phyloP scores from a whole-genome alignment of 2,113 vertebrate genomes.

The Cheilinus undulatus region DNA sequence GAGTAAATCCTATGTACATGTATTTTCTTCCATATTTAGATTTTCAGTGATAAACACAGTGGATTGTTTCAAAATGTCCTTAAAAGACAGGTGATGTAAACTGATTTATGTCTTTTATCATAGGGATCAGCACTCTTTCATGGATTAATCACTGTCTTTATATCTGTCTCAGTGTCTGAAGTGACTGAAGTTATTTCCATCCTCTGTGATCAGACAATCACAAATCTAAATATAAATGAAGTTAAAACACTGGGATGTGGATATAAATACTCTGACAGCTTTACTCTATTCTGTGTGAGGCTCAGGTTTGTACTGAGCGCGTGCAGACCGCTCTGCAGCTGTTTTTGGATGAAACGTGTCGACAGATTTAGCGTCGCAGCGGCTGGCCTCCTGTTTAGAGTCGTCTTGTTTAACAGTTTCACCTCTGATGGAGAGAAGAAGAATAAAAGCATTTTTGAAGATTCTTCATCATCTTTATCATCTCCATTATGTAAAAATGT shows the following conservation, averaged over 20 bases:
- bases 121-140: not conserved
- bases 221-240: slow-evolving; percentile 53
- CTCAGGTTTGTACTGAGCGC: slow-evolving; percentile 33
- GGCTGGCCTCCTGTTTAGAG: slow-evolving; percentile 16
- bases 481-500: no score
- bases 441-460: no score
- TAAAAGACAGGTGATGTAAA: no score
- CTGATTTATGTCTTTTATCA: no score
- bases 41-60: no score
- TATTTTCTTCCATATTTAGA: no score
- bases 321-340: slow-evolving; percentile 1
- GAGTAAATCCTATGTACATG: no score
- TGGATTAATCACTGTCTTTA: not conserved
- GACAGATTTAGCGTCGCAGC: slow-evolving; percentile 24
- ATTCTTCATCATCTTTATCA: no score
- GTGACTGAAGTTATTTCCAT: not conserved
- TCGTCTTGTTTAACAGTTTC: not conserved
- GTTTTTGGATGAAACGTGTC: slow-evolving; percentile 28
- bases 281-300: not conserved
- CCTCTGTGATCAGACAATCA: not conserved
- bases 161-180: not conserved
- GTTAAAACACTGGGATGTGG: slow-evolving; percentile 12
- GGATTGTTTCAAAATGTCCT: no score
- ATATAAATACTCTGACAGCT: slow-evolving; percentile 56
- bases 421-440: not conserved